Evolutionary conservation across 2,888 invertebrate genomes (phyloP), one percentile per base, ranked within the genome.

Genomic region (Thereva nobilitata): DNA sequence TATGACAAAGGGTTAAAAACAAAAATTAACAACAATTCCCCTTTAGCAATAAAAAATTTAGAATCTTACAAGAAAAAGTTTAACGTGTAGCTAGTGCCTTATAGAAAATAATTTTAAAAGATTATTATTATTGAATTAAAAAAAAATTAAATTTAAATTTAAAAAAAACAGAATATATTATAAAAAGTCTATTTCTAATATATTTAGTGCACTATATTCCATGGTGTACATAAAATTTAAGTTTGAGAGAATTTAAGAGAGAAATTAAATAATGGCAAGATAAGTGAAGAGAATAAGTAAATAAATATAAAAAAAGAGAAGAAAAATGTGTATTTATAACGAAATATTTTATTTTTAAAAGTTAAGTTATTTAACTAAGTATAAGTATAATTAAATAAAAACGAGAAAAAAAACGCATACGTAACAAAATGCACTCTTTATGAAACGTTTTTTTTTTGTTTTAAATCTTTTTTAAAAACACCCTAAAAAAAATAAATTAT

Each of bases 11-110:
- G 35, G 40, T 45, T 44, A 35, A 49, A 59, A 38, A 12, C 34
- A 56, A 52, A 59, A 65, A 50, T 54, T 57, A 66, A 64, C 49
- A 47, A 70, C 64, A 67, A 70, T 64, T 12, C 40, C 7, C 10
- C 3, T 10, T 9, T 23, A 3, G 23, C 10, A 50, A 10, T 70
- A 63, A 71, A 68, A 69, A 70, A 68, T 68, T 68, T 67, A 68
- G 63, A 70, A 70, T 66, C 64, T 67, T 66, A 63, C 68, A 70
- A 65, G 65, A 63, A 42, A 66, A 66, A 71, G 74, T 74, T 75
- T 61, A 56, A 76, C 76, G 79, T 79, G 79, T 78, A 78, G 76
- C 79, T 80, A 79, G 78, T 79, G 79, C 79, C 79, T 79, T 79
- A 78, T 77, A 50, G 64, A 70, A 70, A 64, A 53, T 64, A 45